Conservation (phyloP, 1,140 invertebrate genomes). For the Drosophila arawakana region DNA sequence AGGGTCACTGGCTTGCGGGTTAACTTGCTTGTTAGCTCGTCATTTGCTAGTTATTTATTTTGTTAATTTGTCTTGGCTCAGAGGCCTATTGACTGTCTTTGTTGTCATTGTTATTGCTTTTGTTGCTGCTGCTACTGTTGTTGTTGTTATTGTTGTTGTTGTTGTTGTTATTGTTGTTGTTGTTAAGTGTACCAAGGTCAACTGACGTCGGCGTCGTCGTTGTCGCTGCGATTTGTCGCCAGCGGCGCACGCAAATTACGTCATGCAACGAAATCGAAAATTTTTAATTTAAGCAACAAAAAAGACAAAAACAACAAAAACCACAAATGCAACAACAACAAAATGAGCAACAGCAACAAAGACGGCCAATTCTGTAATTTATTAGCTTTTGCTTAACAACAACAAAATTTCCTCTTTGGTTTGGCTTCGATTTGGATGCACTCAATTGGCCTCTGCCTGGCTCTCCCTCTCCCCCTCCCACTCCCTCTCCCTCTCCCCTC, state of each 20-base stretch:
- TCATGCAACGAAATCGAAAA: constrained; percentile 63
- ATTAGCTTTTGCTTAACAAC: constrained; percentile 48
- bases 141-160: constrained; percentile 29
- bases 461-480: too few relatives aligned
- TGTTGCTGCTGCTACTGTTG: constrained; percentile 20
- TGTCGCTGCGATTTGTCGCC: constrained; percentile 34
- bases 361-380: constrained; percentile 71
- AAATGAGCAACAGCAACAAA: constrained; percentile 40
- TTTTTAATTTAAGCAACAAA: constrained; percentile 60
- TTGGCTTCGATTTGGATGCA: background rate
- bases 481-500: too few relatives aligned
- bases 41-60: constrained; percentile 4
- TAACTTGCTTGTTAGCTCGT: constrained; percentile 1
- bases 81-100: constrained; percentile 38
- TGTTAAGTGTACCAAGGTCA: constrained; percentile 77
- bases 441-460: too few relatives aligned
- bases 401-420: background rate
- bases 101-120: background rate
- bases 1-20: background rate
- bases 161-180: constrained; percentile 32
- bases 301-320: constrained; percentile 33
- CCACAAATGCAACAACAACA: constrained; percentile 9
- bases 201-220: constrained; percentile 48
- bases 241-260: constrained; percentile 68
- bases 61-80: constrained; percentile 6